Percentiles rank a stretch among this genome's conserved stretches.
Conservation (phyloP, 2,888 invertebrate species). For the Mythimna albipuncta region DNA sequence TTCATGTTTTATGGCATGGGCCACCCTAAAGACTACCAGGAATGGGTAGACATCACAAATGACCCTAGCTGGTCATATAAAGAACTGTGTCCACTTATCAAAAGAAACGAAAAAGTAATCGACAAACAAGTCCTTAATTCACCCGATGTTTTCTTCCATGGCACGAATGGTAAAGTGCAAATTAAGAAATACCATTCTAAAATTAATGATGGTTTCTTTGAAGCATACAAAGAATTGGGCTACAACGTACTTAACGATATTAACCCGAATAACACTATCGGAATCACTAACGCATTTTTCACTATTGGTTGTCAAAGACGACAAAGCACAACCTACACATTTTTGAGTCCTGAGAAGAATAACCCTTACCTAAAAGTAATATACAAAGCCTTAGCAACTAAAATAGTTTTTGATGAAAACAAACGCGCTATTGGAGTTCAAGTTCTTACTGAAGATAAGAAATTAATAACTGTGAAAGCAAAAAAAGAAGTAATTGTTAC, state of each 20-base stretch:
- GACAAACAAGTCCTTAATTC: conserved; percentile 59
- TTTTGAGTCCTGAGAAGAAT: conserved; percentile 73
- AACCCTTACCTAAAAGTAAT: conserved; percentile 75
- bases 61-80: conserved; percentile 89
- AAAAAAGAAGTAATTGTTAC: conserved; percentile 85
- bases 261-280: conserved; percentile 79
- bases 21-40: conserved; percentile 73
- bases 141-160: conserved; percentile 68
- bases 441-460: conserved; percentile 70
- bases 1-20: conserved; percentile 89
- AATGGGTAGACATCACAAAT: conserved; percentile 85
- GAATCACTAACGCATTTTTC: conserved; percentile 82
- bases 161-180: conserved; percentile 79
- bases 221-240: conserved; percentile 83
- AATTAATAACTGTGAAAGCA: conserved; percentile 67
- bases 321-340: conserved; percentile 86
- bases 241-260: conserved; percentile 72
- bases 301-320: conserved; percentile 80
- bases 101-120: conserved; percentile 82
- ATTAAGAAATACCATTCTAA: conserved; percentile 69
- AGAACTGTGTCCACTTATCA: conserved; percentile 83
- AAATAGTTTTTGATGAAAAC: conserved; percentile 85
- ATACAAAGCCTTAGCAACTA: conserved; percentile 84
- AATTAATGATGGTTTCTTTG: conserved; percentile 62
- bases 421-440: conserved; percentile 84